Conservation (phyloP, 2,797 vertebrate species). For the Rhinoraja longicauda region DNA sequence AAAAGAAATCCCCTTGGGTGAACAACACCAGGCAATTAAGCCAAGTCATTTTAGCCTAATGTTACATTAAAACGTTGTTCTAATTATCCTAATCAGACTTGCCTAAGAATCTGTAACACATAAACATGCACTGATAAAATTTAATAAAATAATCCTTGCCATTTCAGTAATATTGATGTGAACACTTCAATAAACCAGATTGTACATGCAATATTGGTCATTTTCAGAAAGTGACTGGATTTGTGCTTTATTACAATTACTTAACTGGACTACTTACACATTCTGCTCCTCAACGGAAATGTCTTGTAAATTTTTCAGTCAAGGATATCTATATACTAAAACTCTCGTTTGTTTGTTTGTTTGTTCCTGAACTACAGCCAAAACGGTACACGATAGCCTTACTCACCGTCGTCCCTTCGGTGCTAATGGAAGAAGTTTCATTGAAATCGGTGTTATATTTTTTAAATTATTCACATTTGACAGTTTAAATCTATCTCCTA, state of each 20-base stretch:
- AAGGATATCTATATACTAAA: no score
- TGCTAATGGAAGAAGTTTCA: no score
- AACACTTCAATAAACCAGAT: background rate
- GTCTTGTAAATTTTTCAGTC: background rate
- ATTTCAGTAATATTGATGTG: background rate
- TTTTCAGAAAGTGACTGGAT: background rate
- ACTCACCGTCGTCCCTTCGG: no score
- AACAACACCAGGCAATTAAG: background rate
- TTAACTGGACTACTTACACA: background rate
- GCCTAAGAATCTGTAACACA: background rate
- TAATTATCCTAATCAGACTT: constrained; percentile 27
- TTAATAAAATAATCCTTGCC: background rate
- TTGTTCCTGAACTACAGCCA: no score
- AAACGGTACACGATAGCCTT: no score
- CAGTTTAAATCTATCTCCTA: no score
- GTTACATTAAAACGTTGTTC: constrained; percentile 25
- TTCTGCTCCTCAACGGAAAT: background rate
- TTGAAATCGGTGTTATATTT: no score
- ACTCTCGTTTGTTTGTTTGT: no score
- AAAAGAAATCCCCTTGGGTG: background rate
- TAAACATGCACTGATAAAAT: constrained; percentile 8
- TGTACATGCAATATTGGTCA: background rate
- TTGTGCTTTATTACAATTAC: background rate
- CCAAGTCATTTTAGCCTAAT: constrained; percentile 25
- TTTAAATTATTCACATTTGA: no score